Evolutionary conservation across 2,888 invertebrate species (phyloP).

Genomic region (Perdita meconis): DNA sequence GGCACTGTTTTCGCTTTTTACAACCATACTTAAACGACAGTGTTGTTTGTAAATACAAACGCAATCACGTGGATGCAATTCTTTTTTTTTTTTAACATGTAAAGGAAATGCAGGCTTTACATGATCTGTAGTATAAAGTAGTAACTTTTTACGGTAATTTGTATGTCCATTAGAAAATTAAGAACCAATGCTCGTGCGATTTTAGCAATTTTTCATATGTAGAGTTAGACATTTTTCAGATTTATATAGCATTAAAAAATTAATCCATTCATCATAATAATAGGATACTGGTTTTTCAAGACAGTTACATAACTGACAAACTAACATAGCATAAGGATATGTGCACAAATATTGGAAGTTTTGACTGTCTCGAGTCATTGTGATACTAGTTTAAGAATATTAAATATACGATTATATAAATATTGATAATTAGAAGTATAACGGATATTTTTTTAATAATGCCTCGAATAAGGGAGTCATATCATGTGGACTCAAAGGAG

Average conservation of each 20-base stretch:
- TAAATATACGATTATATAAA: slow-evolving; percentile 69
- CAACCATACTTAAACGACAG: slow-evolving; percentile 50
- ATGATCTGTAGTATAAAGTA: slow-evolving; percentile 51
- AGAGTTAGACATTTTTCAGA: slow-evolving; percentile 65
- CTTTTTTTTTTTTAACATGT: slow-evolving; percentile 43
- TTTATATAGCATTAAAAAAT: slow-evolving; percentile 61
- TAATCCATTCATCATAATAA: slow-evolving; percentile 58
- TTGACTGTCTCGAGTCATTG: slow-evolving; percentile 82
- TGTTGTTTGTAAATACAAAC: slow-evolving; percentile 59
- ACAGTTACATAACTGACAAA: slow-evolving; percentile 54
- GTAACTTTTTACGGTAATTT: slow-evolving; percentile 67
- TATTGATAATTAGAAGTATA: slow-evolving; percentile 69
- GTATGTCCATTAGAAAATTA: slow-evolving; percentile 62
- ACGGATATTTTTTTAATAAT: slow-evolving; percentile 75
- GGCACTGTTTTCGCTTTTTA: slow-evolving; percentile 58
- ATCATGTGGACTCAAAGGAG: slow-evolving; percentile 71
- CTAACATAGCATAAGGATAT: slow-evolving; percentile 60
- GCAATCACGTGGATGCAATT: slow-evolving; percentile 38
- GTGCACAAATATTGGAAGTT: slow-evolving; percentile 79
- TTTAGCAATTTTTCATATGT: slow-evolving; percentile 68
- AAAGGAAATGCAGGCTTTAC: slow-evolving; percentile 48
- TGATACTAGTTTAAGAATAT: slow-evolving; percentile 82
- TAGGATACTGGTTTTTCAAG: slow-evolving; percentile 56
- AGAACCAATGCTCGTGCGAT: slow-evolving; percentile 59
- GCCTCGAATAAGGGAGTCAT: slow-evolving; percentile 70